Base-by-base conservation (phyloP, 2,797 vertebrate species). In the Dryobates pubescens region DNA sequence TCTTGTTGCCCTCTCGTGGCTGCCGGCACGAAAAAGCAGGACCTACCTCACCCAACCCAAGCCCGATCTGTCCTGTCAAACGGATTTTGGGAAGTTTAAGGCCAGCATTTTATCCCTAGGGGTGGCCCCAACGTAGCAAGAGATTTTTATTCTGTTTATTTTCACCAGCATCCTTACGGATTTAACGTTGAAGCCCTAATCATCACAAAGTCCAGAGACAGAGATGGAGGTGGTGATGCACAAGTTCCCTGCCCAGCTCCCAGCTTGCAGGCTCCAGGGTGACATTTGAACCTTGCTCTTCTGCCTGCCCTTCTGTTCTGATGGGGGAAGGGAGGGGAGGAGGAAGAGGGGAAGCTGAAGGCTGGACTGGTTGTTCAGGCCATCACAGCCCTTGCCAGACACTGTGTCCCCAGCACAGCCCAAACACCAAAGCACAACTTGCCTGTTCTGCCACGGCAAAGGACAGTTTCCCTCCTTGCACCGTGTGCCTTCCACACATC, bases 1-100 rank as follows among this genome's bases (percentile, higher is more conserved):
- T 91, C 95, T 17, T 83, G 94, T 96, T 94, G 95, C 96, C 96
- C 96, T 95, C 94, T 95, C 43, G 95, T 93, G 96, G 94, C 54
- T 93, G 87, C 57, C 65, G 9, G 13, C 26, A 1, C 4, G 15
- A 76, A 89, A 86, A 57, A 73, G 45, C 79, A 11, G 19, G 4
- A 34, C 18, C 12, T 3, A 5, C 51, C 58, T 76, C 72, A 43
- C 4, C 13, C 12, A 23, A 0, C 9, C 32, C 5, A 0, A 16
- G 19, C 2, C 24, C 2, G 23, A 47, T 30, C 38, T 43, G 22
- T 0, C 18, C 34, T 51, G 13, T 8, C 0, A 20, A n/a, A n/a
- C 0, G 6, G 12, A 0, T 3, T 73, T 61, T 17, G 23, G 17
- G 20, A 20, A 83, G 27, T 43, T 45, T 72, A 57, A 13, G 34